Evolutionary conservation across 2,888 invertebrate genomes (phyloP).

Genomic region (Dilophus febrilis): DNA sequence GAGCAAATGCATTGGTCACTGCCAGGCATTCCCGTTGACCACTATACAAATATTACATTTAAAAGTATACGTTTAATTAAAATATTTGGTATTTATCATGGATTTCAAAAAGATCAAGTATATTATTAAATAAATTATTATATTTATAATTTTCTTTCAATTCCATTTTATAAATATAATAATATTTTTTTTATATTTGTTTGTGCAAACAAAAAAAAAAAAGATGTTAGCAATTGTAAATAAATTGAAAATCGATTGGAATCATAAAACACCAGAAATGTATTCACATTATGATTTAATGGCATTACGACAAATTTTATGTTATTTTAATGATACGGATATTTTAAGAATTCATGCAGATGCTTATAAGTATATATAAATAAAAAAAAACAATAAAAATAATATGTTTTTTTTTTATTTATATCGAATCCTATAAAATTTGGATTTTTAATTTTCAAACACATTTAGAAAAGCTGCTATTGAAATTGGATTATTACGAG

Average conservation of each 20-base stretch:
- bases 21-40: slow-evolving; percentile 30
- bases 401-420: too few relatives aligned
- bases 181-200: slow-evolving; percentile 9
- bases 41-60: slow-evolving; percentile 35
- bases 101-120: slow-evolving; percentile 27
- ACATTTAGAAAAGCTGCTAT: slow-evolving; percentile 28
- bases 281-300: slow-evolving; percentile 38
- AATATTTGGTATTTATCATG: slow-evolving; percentile 36
- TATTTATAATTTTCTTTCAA: too few relatives aligned
- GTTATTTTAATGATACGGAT: slow-evolving; percentile 36
- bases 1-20: slow-evolving; percentile 16
- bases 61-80: slow-evolving; percentile 35
- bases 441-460: not conserved
- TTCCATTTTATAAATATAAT: not conserved
- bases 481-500: slow-evolving; percentile 30
- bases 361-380: slow-evolving; percentile 27
- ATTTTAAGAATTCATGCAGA: slow-evolving; percentile 35
- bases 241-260: slow-evolving; percentile 35
- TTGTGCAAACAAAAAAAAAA: too few relatives aligned
- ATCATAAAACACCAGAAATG: slow-evolving; percentile 35
- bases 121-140: not conserved
- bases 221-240: slow-evolving; percentile 32
- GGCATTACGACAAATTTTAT: slow-evolving; percentile 36
- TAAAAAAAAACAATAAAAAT: too few relatives aligned
- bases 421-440: not conserved